Evolutionary conservation across 2,113 vertebrate species (phyloP).

Genomic region (Tringa solitaria): DNA sequence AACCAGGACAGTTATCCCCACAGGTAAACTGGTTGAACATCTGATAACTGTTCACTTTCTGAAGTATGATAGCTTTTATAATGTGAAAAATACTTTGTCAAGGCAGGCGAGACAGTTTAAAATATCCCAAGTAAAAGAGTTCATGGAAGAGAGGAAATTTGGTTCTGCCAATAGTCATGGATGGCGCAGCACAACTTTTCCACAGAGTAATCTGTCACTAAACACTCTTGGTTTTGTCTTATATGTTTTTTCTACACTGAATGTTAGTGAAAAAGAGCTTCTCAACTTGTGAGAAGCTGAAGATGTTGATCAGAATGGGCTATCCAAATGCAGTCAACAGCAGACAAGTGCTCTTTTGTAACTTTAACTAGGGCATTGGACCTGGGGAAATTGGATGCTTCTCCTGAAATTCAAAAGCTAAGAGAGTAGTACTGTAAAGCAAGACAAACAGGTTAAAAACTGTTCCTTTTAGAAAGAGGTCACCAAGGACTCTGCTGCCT

Average conservation of each 20-base stretch:
- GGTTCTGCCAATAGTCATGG: neutral
- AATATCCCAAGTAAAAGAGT: neutral
- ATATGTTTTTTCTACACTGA: neutral
- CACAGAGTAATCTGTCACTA: neutral
- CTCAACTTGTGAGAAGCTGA: neutral
- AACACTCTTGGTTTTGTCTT: neutral
- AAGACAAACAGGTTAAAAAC: neutral
- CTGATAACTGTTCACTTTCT: neutral
- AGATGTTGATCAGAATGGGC: neutral
- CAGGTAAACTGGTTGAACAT: fast-evolving
- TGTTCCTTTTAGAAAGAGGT: neutral
- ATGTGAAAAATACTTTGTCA: neutral
- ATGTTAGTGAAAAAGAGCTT: neutral
- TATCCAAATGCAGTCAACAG: neutral
- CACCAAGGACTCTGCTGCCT: neutral
- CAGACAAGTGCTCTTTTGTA: neutral
- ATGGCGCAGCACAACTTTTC: neutral
- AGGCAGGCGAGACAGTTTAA: neutral
- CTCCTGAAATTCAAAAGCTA: neutral
- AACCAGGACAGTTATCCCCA: neutral
- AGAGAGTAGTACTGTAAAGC: neutral
- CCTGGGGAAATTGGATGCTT: neutral
- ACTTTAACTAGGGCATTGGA: neutral
- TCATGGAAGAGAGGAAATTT: neutral
- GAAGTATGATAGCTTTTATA: neutral